Conservation (phyloP, 2,888 invertebrate species). For the Amphipyra tragopoginis region DNA sequence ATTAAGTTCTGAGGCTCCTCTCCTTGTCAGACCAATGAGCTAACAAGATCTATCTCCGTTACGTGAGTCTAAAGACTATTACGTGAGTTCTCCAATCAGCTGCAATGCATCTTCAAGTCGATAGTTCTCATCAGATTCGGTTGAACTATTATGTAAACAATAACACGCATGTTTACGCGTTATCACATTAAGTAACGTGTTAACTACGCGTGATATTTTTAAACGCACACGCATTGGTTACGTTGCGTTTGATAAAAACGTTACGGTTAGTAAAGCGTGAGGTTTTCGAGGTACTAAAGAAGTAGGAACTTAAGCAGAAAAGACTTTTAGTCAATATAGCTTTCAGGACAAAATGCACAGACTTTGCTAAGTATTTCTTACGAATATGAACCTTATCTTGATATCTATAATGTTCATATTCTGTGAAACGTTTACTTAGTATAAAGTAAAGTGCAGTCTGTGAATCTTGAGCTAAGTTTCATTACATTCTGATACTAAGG, state of each 20-base stretch:
- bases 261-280: slow-evolving; percentile 10
- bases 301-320: too few relatives aligned
- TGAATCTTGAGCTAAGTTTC: too few relatives aligned
- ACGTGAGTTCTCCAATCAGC: slow-evolving; percentile 22
- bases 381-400: too few relatives aligned
- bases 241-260: slow-evolving; percentile 11
- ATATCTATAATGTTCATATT: too few relatives aligned
- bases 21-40: slow-evolving; percentile 2
- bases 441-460: too few relatives aligned
- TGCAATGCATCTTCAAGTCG: slow-evolving; percentile 18
- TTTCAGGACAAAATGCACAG: too few relatives aligned
- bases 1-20: too few relatives aligned
- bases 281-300: not conserved
- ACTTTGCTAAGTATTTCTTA: too few relatives aligned
- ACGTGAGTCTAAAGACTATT: slow-evolving; percentile 10
- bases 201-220: slow-evolving; percentile 29
- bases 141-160: slow-evolving; percentile 47
- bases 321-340: too few relatives aligned
- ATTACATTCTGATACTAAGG: too few relatives aligned
- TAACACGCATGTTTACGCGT: slow-evolving; percentile 34
- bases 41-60: slow-evolving; percentile 8
- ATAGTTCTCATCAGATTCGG: slow-evolving; percentile 25
- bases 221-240: slow-evolving; percentile 13
- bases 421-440: too few relatives aligned
- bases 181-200: slow-evolving; percentile 17